Evolutionary conservation across 2,113 vertebrate genomes (phyloP), one percentile per base, ranked within the genome.

Genomic region (Electrona antarctica): DNA sequence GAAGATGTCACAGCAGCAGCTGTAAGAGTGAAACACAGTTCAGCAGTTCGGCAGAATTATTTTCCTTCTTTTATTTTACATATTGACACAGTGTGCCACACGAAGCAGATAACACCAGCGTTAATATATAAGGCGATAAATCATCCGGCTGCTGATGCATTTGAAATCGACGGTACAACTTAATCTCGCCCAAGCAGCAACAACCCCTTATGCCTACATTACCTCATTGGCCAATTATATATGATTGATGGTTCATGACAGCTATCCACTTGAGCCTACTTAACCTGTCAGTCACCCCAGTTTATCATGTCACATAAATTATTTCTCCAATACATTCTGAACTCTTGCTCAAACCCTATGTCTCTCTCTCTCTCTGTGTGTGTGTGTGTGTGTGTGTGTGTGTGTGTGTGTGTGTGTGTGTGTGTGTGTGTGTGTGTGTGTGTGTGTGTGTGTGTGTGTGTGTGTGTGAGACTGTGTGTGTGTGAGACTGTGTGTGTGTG

Each of bases 241-340:
- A 8, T 77, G 73, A 81, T 74, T 76, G 78, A 67, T 74, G 48
- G 29, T 8, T 61, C 7, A 29, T 79, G 52, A 41, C 60, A 11
- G 2, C 11, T 3, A 54, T 68, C 59, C 59, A 71, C 63, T 56
- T 52, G 52, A 54, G 71, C 62, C 54, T 73, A 73, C 10, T 78
- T 72, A 81, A 77, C 48, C 65, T 7, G 7, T 62, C 73, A 69
- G 33, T 79, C 65, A 58, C 21, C 70, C 11, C 64, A 51, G 33
- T 48, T 72, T 79, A 54, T 69, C 68, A 41, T 65, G 60, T 68
- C 71, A 64, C 49, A 64, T 56, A 51, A 79, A 74, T 45, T 0
- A 56, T 67, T 71, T 66, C 60, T 45, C 50, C 8, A 10, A 47
- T 66, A 58, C 67, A 77, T 71, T 47, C 33, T 61, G 6, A 1